These are phyloP conservation scores for Chydorus sphaericus DNA, from an alignment of 2,888 invertebrate genomes.

Conservation along the genomic window DNA sequence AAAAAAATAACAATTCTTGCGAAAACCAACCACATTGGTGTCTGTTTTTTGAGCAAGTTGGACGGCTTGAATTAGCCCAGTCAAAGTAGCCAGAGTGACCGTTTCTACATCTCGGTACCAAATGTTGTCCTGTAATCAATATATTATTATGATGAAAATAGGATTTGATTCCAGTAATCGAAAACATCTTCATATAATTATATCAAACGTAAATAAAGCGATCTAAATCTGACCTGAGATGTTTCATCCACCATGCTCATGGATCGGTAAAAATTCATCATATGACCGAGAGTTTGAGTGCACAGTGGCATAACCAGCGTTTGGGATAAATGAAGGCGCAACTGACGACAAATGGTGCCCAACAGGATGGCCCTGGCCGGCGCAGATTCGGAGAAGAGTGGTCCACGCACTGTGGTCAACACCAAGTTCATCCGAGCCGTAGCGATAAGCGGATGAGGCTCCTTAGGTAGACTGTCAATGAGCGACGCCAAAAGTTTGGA, in stretches of 20 bases:
- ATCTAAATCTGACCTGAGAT: constrained; percentile 19
- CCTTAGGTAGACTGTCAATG: constrained; percentile 55
- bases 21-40: constrained; percentile 42
- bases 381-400: constrained; percentile 50
- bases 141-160: not conserved
- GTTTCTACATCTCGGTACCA: constrained; percentile 68
- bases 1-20: not conserved
- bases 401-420: constrained; percentile 58
- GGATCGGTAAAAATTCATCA: constrained; percentile 47
- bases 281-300: constrained; percentile 73
- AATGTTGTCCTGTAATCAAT: constrained; percentile 34
- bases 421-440: constrained; percentile 70
- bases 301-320: constrained; percentile 69
- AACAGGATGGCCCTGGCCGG: constrained; percentile 73
- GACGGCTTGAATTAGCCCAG: constrained; percentile 72
- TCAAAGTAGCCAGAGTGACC: constrained; percentile 60
- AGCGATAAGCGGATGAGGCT: constrained; percentile 51
- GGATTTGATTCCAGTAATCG: not conserved
- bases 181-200: not conserved
- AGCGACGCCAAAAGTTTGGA: constrained; percentile 65
- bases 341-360: constrained; percentile 66
- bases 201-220: constrained; percentile 15
- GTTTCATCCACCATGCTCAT: constrained; percentile 31
- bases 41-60: constrained; percentile 64
- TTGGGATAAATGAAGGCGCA: constrained; percentile 64